A percentile compares a stretch with the other conserved stretches of the same genome.
These are phyloP conservation scores for Nasonovia ribisnigri DNA, from an alignment of 2,888 invertebrate genomes.

Conservation along the genomic window DNA sequence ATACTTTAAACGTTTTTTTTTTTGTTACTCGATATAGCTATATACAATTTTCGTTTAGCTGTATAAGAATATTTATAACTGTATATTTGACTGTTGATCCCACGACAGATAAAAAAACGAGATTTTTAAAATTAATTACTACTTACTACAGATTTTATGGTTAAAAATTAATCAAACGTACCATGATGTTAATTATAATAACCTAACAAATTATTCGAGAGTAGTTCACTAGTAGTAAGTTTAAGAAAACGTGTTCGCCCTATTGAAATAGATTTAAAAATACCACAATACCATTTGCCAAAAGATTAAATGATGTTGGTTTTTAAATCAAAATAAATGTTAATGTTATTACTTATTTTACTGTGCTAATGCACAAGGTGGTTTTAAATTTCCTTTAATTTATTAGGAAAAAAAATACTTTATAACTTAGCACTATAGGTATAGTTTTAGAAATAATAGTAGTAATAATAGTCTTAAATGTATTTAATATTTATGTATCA, in stretches of 20 bases:
- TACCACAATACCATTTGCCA: slow-evolving; percentile 23
- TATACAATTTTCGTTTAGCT: neutral
- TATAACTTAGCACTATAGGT: neutral
- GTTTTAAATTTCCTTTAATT: neutral
- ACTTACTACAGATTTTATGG: neutral
- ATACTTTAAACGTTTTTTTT: neutral
- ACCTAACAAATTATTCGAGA: neutral
- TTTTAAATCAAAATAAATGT: slow-evolving; percentile 18
- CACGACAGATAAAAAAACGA: neutral
- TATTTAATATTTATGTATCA: neutral
- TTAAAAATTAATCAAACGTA: neutral
- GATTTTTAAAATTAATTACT: slow-evolving; percentile 14
- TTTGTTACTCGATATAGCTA: neutral
- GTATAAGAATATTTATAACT: neutral
- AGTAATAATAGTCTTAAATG: neutral
- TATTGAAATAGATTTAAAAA: slow-evolving; percentile 49
- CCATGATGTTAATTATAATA: neutral
- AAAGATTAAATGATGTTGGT: slow-evolving; percentile 29
- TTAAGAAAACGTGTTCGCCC: neutral
- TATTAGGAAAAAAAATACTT: neutral
- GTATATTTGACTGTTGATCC: neutral
- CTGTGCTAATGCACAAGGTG: neutral
- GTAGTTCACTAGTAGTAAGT: neutral
- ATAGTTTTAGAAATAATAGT: neutral
- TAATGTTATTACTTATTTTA: slow-evolving; percentile 18